Base-by-base conservation (phyloP, 2,888 invertebrate genomes). In the Poecilobothrus nobilitatus region DNA sequence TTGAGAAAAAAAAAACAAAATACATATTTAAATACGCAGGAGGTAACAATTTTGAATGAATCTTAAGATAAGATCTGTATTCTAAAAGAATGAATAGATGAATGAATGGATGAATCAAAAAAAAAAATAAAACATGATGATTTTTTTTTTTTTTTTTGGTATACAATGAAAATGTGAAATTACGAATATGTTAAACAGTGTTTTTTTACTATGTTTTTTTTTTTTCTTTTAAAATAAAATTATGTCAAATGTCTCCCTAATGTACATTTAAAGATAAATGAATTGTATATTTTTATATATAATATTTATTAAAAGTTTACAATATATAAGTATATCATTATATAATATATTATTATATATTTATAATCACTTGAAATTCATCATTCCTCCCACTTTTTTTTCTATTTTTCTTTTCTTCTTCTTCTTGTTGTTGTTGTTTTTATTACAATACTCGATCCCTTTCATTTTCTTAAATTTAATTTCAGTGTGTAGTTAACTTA, bases 171-270 rank as follows among this genome's bases (percentile, higher is more conserved):
- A 53, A 53, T 53, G n/a, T 53, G 2, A 53, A 53, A 53, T 53
- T 15, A 53, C 53, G 53, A 53, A n/a, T 18, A 53, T 53, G n/a
- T 53, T 53, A 53, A 18, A 18, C 53, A 53, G 2, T 18, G 7
- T 53, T 15, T 12, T 18, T 27, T 27, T 53, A 2, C 7, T 53
- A 15, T 12, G 7, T 53, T 53, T 53, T 53, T 2, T 12, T 18
- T 53, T 8, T 18, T 53, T 53, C 7, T 53, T 53, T 53, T 18
- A 53, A 27, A 15, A 53, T 53, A 53, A 53, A 53, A 53, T 53
- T 53, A 53, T 53, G 53, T 53, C 53, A 53, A 53, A 53, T 53
- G 53, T 53, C 53, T 53, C 53, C 53, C 53, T 53, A 53, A 53
- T 53, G 53, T 53, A 53, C 53, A 53, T 53, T 53, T 53, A 53